Evolutionary conservation across 2,113 vertebrate genomes (phyloP), one percentile per base, ranked within the genome.

Genomic region (Pterophyllum scalare): DNA sequence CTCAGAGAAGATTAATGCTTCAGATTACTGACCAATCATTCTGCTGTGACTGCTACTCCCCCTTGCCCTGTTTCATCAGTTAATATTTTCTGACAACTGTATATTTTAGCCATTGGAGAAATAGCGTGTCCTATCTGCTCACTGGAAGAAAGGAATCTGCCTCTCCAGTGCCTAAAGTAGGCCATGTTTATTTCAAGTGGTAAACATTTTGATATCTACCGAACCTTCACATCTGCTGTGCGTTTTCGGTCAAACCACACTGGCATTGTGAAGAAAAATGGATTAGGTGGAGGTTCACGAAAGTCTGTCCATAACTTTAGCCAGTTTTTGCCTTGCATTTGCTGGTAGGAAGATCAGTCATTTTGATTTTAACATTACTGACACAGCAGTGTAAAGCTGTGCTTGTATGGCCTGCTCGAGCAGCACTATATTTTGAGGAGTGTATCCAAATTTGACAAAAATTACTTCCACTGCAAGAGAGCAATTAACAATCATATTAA

Each of bases 141-240:
- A n/a, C 82, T 86, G 77, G 87, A 91, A 90, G 90, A 93, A 94
- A 85, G 93, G 92, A 95, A 95, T 95, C 94, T 64, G 92, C 87
- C 89, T 94, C 94, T 86, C 79, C 85, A 80, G 88, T 88, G 88
- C 93, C 93, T 89, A 94, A 95, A 95, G 95, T 94, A 95, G 93
- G 89, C 91, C 85, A 64, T 96, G 95, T 96, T 96, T 96, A 96
- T 94, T 93, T 92, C 86, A 90, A 91, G 81, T 87, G 86, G 87
- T 96, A 96, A 96, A 96, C 95, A 96, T 96, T 96, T 95, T 96
- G 95, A 95, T 96, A 96, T 95, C 93, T 93, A 94, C 93, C 88
- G 84, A 94, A 95, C 93, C 90, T 93, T 93, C 88, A 92, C 95
- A 96, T 96, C 95, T 96, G 95, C 93, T 95, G 90, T 20, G 90